Conservation (phyloP, 2,797 vertebrate species). For the Rhadinocentrus ornatus region DNA sequence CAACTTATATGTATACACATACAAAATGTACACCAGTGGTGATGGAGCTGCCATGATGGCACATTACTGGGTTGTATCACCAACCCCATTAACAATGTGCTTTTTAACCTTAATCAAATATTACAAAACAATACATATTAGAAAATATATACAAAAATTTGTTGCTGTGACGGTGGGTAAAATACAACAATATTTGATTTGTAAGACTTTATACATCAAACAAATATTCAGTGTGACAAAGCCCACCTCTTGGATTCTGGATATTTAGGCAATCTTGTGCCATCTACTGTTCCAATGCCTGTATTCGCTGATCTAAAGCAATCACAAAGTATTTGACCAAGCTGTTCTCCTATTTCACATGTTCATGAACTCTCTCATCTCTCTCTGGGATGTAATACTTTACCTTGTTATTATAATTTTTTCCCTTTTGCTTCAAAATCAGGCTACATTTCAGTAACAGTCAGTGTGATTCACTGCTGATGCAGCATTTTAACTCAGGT, state of each 20-base stretch:
- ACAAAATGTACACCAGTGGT: not conserved
- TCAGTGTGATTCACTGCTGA: conserved; percentile 18
- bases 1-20: not conserved
- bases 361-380: conserved; percentile 3
- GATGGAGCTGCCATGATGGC: too few species aligned
- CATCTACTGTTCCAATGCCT: not conserved
- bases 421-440: not conserved
- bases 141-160: too few species aligned
- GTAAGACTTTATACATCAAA: too few species aligned
- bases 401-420: not conserved
- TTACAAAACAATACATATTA: too few species aligned
- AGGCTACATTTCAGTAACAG: conserved; percentile 6
- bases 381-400: not conserved
- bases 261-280: not conserved
- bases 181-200: too few species aligned
- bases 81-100: too few species aligned
- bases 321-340: not conserved
- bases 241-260: not conserved
- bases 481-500: not conserved
- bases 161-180: too few species aligned
- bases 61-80: too few species aligned
- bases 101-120: too few species aligned
- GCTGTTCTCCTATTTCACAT: not conserved
- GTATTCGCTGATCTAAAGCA: not conserved
- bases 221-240: too few species aligned